Conservation (phyloP, 2,797 vertebrate species). For the Pelodytes ibericus region DNA sequence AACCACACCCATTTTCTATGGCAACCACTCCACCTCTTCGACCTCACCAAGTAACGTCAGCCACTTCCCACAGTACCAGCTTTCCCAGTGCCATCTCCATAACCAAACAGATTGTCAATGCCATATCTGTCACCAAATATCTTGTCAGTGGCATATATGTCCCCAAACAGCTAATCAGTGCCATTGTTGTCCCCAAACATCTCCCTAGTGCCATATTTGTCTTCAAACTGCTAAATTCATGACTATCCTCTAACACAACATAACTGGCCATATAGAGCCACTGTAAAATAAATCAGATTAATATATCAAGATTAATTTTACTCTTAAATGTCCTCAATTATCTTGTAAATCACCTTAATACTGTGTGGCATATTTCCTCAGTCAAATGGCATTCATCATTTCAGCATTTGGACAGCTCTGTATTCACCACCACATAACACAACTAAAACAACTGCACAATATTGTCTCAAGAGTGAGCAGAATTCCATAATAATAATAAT, state of each 20-base stretch:
- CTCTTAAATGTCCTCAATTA: slow-evolving; percentile 30
- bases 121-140: no score
- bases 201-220: no score
- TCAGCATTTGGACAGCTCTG: slow-evolving; percentile 53
- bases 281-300: slow-evolving; percentile 28
- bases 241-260: slow-evolving; percentile 34
- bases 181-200: no score
- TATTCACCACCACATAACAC: not conserved
- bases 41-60: no score
- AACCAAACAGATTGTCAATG: no score
- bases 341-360: slow-evolving; percentile 29
- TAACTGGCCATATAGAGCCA: slow-evolving; percentile 17
- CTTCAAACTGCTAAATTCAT: slow-evolving; percentile 22
- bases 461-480: not conserved
- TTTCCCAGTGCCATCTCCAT: no score
- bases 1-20: no score
- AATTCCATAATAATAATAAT: not conserved
- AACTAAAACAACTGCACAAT: not conserved
- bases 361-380: slow-evolving; percentile 5
- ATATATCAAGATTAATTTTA: slow-evolving; percentile 31
- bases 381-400: slow-evolving; percentile 16
- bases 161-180: no score
- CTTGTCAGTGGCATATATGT: no score
- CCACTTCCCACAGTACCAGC: no score
- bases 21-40: no score